Conservation (phyloP, 2,888 invertebrate genomes). For the Junonia oenone region DNA sequence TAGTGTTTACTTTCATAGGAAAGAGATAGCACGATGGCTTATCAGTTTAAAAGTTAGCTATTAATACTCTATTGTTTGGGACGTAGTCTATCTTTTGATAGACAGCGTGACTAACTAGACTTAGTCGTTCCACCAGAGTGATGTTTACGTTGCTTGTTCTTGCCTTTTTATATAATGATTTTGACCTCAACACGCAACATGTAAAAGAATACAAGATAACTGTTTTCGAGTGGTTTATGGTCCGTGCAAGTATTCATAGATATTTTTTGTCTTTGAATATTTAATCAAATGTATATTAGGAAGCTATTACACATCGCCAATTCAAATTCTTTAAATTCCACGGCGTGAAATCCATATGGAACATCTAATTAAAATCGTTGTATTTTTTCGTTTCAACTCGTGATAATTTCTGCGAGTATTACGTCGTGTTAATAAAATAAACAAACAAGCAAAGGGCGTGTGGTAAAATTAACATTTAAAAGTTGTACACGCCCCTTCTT, state of each 20-base stretch:
- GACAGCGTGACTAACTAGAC: slow-evolving; percentile 15
- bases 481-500: neutral
- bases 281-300: slow-evolving; percentile 2
- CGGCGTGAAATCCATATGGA: too few relatives aligned
- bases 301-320: neutral
- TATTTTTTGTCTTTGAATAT: neutral
- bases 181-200: slow-evolving; percentile 22
- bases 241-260: slow-evolving; percentile 1
- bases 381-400: neutral
- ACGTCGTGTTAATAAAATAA: neutral
- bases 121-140: slow-evolving; percentile 21
- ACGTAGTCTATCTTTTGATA: slow-evolving; percentile 16
- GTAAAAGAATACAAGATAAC: slow-evolving; percentile 16
- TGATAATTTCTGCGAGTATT: neutral
- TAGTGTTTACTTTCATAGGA: neutral
- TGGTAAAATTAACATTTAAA: neutral
- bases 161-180: slow-evolving; percentile 22
- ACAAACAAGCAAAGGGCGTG: neutral
- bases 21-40: neutral
- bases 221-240: slow-evolving; percentile 13
- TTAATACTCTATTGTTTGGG: slow-evolving; percentile 2
- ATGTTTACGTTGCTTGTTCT: slow-evolving; percentile 17
- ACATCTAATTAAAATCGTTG: too few relatives aligned
- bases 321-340: neutral
- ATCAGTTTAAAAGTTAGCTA: neutral